Base-by-base conservation (phyloP, 2,797 vertebrate species). In the Chelonia mydas region DNA sequence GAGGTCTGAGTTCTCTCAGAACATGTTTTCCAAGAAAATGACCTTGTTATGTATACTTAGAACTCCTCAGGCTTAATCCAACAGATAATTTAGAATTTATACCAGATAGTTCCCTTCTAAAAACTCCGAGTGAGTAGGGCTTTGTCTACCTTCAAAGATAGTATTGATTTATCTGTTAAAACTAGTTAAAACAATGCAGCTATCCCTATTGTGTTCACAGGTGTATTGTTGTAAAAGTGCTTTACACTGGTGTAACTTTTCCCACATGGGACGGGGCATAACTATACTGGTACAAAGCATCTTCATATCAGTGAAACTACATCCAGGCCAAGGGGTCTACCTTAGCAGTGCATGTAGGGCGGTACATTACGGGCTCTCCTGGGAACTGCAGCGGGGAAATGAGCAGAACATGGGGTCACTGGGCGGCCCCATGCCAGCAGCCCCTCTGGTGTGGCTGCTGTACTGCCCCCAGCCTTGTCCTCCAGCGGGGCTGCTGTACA, bases 271-370 rank as follows among this genome's bases (percentile, higher is more conserved):
- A 87, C 7, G 45, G 27, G 83, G 74, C 65, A 55, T 37, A 2
- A 4, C 47, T 45, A 7, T 57, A 17, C 13, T n/a, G 50, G 8
- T 28, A 37, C 10, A 2, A 1, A 1, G 28, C 33, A 3, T 25
- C 16, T 78, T 27, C 54, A 23, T 25, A n/a, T 4, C 49, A 49
- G 49, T 17, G 87, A 72, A n/a, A 41, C 84, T 85, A 45, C 79
- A 4, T 59, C 17, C 65, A 37, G 13, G 37, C 16, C 19, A 37
- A 65, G 65, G 11, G 12, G 57, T 28, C 57, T 31, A 37, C 3
- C 10, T 13, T 51, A 53, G 51, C 51, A 21, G 51, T 21, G 51
- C 19, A 21, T 7, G 19, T 53, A 53, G 19, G 51, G 51, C 19
- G 7, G 19, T 21, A 53, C 1, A 7, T 3, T 53, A 19, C 1